These are phyloP conservation scores for Anastrepha obliqua DNA, from an alignment of 1,140 invertebrate genomes.

Conservation along the genomic window DNA sequence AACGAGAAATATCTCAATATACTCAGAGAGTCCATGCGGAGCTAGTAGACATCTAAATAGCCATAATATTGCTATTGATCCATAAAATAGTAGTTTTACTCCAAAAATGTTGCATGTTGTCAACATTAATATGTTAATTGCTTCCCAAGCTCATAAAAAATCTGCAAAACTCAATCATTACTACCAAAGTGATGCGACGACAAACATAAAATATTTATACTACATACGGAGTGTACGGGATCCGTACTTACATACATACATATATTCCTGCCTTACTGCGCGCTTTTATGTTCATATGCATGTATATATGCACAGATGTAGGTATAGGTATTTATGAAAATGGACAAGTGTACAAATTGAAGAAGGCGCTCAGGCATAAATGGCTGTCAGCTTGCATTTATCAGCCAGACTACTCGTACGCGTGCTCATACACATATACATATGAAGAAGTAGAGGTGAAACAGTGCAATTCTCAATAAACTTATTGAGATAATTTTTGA, in stretches of 20 bases:
- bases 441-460: neutral
- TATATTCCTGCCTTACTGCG: neutral
- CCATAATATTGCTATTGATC: neutral
- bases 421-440: neutral
- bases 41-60: neutral
- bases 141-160: conserved; percentile 38
- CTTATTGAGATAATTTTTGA: no score
- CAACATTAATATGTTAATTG: conserved; percentile 11
- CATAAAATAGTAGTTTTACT: conserved; percentile 8
- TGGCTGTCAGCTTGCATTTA: conserved; percentile 56
- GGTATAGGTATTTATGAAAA: neutral
- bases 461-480: no score
- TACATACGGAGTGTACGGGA: no score
- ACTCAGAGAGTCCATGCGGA: neutral
- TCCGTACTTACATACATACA: no score
- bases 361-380: conserved; percentile 58
- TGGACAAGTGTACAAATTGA: conserved; percentile 22
- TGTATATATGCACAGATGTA: neutral
- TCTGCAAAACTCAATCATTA: conserved; percentile 42
- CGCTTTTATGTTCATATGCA: neutral
- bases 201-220: neutral
- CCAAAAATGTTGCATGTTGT: conserved; percentile 6
- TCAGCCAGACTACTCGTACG: neutral
- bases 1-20: no score
- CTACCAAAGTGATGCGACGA: neutral